Evolutionary conservation across 2,888 invertebrate species (phyloP), one percentile per base, ranked within the genome.

Genomic region (Drosophila infuscata): DNA sequence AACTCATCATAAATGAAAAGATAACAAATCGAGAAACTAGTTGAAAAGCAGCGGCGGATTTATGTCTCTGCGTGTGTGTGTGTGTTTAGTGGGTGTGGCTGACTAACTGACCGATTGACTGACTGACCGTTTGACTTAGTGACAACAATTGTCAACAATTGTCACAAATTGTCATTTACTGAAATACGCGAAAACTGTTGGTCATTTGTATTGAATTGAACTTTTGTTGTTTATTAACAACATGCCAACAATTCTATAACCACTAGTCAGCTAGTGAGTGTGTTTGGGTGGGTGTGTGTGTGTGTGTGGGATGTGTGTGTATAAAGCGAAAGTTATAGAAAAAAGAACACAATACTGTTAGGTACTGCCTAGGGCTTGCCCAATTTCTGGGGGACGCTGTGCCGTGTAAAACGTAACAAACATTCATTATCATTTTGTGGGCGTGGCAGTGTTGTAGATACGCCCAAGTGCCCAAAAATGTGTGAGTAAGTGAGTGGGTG

Each of bases 331-430:
- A 71, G 69, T 74, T 71, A 82, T 71, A 85, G 46, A 86, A 77
- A 61, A 70, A 59, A 76, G 67, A 77, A 87, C 83, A 83, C 88
- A 86, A 88, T 86, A 89, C 89, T 80, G 80, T 80, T 79, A 82
- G 82, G 77, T 82, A 79, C 70, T 85, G 87, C 80, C 83, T 86
- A 76, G 81, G 82, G 84, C 89, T 74, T 74, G 76, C 70, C 84
- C 76, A 79, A 58, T 68, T 78, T 62, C 67, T 69, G 74, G 70
- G 61, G 43, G 29, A 56, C 69, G 69, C 68, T 78, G 83, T 81
- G 86, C 80, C 77, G 72, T 84, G 85, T 84, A 75, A 84, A 88
- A 88, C 80, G 36, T 88, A 88, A 76, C 83, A 88, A 84, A 85
- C 88, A 81, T 72, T 76, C 58, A 72, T 29, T 54, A 54, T 54